Base-by-base conservation (phyloP, 2,888 invertebrate genomes). In the Epsilonema sp. region DNA sequence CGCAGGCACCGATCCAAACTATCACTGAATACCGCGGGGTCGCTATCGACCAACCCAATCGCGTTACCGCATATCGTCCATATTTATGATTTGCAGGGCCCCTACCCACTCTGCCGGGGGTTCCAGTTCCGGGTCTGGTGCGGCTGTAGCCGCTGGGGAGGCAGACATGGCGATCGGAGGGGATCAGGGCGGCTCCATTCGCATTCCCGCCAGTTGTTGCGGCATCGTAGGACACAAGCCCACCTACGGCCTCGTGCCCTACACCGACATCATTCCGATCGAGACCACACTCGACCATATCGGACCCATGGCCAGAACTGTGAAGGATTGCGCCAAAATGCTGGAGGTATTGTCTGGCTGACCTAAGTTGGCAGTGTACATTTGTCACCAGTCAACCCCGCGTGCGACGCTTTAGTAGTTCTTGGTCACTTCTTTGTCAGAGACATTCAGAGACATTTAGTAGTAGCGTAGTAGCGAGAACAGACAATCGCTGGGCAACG, bases 141-240 rank as follows among this genome's bases (percentile, higher is more conserved):
- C n/a, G n/a, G n/a, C n/a, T n/a, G 53, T 65, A 2, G 56, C 56
- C 1, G 45, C 37, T 19, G 57, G 57, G 1, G 54, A 58, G 24
- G 58, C 59, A 13, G 62, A 65, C 47, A 46, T 65, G 54, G 63
- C 64, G 4, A 45, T 63, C 1, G 64, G 61, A 8, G 58, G 58
- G 0, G 65, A 65, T 50, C 63, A 62, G 49, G 65, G 63, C 22
- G 65, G 65, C 0, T 64, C 64, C 4, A 58, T 64, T 24, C 53
- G 65, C 1, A 55, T 63, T 4, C 65, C 65, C 2, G 45, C 60
- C 26, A 51, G 53, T 26, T 63, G 57, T 57, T 57, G 55, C 44
- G 64, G 65, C 5, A 54, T 60, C 16, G 64, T 64, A 21, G 65
- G 64, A 2, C 48, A 60, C 16, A 65, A 65, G 49, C 63, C 64